Base-by-base conservation (phyloP, 2,888 invertebrate species). In the Eupithecia insigniata region DNA sequence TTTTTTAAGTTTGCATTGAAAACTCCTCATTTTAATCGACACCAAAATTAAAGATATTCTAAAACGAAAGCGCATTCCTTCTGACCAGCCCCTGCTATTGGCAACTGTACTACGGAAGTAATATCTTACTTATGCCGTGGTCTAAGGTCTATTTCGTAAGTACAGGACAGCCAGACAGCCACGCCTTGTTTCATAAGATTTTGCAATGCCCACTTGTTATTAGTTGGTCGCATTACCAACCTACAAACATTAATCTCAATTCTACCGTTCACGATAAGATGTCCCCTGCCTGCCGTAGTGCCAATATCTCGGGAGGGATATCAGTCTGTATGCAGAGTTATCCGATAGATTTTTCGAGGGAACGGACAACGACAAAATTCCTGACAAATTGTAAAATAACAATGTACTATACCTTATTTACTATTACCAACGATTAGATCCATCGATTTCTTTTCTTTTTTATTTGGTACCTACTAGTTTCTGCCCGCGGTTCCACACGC, bases 131-230 rank as follows among this genome's bases (percentile, higher is more conserved):
- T 64, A 62, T 34, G 32, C 32, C 32, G 34, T 22, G 61, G 61
- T 61, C 46, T 67, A 64, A 70, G 71, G 66, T 69, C 66, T 58
- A 46, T 72, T 74, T 69, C 69, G 69, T 36, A 34, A 64, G 64
- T 0, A 61, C 66, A 66, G 67, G 69, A 67, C 62, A 71, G 68
- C 71, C 74, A 74, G 69, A 66, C 55, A 69, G 67, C 74, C 76
- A 74, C 76, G 71, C 76, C 76, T 67, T 32, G 39, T 73, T 76
- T 71, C 74, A 69, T 73, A 76, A 76, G 64, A 66, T 66, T 36
- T 55, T 2, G 30, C 65, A 58, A n/a, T 66, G 55, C 55, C n/a
- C 26, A 64, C 67, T 64, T 62, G 62, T 39, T 69, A 69, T 65
- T 69, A 51, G 18, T 67, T 58, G 67, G 55, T 26, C 14, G 26